These are phyloP conservation scores for Emmelina monodactyla DNA, from an alignment of 2,888 invertebrate species.

Conservation along the genomic window DNA sequence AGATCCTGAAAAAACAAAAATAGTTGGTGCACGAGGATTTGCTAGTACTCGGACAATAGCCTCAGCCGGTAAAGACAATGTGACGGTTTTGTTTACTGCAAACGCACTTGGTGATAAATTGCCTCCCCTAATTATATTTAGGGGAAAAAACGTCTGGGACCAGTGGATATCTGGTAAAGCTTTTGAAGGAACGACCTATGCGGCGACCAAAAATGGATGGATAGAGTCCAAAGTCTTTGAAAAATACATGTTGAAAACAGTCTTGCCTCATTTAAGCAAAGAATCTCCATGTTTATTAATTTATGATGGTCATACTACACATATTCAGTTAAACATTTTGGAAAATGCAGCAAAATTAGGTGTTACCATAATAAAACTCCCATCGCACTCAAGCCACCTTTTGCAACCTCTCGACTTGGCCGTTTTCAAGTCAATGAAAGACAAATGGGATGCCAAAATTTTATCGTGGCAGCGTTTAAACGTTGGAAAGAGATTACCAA, in stretches of 20 bases:
- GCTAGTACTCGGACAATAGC: conserved; percentile 18
- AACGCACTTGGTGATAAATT: conserved; percentile 22
- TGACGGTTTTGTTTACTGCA: conserved; percentile 19
- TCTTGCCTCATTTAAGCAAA: conserved; percentile 12
- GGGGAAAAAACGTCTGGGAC: conserved; percentile 27
- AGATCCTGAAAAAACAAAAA: conserved; percentile 11
- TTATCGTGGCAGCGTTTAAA: conserved; percentile 10
- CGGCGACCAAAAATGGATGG: conserved; percentile 23
- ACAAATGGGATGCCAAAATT: conserved; percentile 14
- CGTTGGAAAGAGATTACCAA: conserved; percentile 2
- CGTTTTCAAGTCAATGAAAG: conserved; percentile 19
- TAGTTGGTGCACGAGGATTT: conserved; percentile 11
- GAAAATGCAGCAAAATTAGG: conserved; percentile 9
- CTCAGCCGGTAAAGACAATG: conserved; percentile 24
- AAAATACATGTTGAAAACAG: conserved; percentile 19
- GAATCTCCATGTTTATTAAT: conserved; percentile 13
- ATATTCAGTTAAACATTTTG: conserved; percentile 6
- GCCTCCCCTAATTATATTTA: conserved; percentile 25
- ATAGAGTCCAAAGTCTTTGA: conserved; percentile 18
- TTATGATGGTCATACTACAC: conserved; percentile 14
- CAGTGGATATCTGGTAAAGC: conserved; percentile 22
- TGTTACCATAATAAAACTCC: conserved; percentile 19
- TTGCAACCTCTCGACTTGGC: conserved; percentile 21
- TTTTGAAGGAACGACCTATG: conserved; percentile 20
- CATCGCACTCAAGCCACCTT: conserved; percentile 19